A percentile compares a stretch with the other conserved stretches of the same genome.
These are phyloP conservation scores for Plagodis dolabraria DNA, from an alignment of 2,888 invertebrate genomes.

Conservation along the genomic window DNA sequence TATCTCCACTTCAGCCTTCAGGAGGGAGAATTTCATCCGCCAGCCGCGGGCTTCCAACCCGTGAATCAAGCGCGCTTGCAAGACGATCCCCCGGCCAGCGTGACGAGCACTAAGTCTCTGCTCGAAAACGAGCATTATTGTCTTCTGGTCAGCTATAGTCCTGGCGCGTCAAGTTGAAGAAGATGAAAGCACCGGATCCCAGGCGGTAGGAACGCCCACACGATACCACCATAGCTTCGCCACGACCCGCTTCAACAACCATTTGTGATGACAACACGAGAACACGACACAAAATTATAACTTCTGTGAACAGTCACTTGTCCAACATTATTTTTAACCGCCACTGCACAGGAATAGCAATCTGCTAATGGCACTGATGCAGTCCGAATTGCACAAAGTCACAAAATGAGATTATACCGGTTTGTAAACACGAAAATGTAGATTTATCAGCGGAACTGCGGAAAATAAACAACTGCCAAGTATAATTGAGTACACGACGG, in stretches of 20 bases:
- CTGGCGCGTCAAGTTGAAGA: slow-evolving; percentile 79
- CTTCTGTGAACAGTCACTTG: slow-evolving; percentile 51
- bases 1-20: slow-evolving; percentile 76
- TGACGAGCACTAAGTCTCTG: slow-evolving; percentile 76
- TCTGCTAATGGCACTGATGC: slow-evolving; percentile 32
- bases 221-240: slow-evolving; percentile 76
- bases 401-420: slow-evolving; percentile 53
- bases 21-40: slow-evolving; percentile 76
- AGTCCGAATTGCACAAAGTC: slow-evolving; percentile 30
- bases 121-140: slow-evolving; percentile 78
- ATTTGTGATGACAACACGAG: slow-evolving; percentile 63
- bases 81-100: slow-evolving; percentile 66
- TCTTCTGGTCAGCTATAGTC: slow-evolving; percentile 81
- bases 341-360: slow-evolving; percentile 41
- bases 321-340: slow-evolving; percentile 73
- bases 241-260: slow-evolving; percentile 68
- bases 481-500: slow-evolving; percentile 47
- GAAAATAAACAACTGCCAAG: slow-evolving; percentile 43
- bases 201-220: slow-evolving; percentile 64
- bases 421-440: slow-evolving; percentile 43
- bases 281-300: slow-evolving; percentile 44
- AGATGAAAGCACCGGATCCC: slow-evolving; percentile 75
- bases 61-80: slow-evolving; percentile 71
- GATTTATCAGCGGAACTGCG: slow-evolving; percentile 47
- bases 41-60: slow-evolving; percentile 75